Evolutionary conservation across 2,888 invertebrate genomes (phyloP), one percentile per base, ranked within the genome.

Genomic region (Lithophane semibrunnea): DNA sequence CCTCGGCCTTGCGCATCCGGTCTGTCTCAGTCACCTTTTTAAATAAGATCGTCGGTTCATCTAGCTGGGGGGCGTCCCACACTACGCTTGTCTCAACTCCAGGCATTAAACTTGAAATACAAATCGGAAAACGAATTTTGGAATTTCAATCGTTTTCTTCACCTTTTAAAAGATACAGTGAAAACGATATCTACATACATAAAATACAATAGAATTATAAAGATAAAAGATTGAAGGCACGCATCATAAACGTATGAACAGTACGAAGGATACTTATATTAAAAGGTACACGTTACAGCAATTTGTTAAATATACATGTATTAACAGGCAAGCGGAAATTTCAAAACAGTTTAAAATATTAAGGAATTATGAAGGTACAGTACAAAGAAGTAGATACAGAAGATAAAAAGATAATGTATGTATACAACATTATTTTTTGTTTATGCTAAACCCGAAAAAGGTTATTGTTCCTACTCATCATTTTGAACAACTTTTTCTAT

Each of bases 171-270:
- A 1, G 3, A 67, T 52, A 56, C 37, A 58, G 65, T 74, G 68
- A 83, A 69, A 77, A 83, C 42, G 54, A 68, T 68, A 82, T 72
- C 60, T 64, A 12, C 37, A 37, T 58, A 67, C 47, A 73, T 37
- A 65, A 68, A 76, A 70, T 82, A 80, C 72, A 75, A 73, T 84
- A 73, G 65, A 83, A 70, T 80, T 71, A 86, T 75, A 83, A 78
- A 85, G 84, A 77, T 80, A 87, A 80, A 84, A 80, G 86, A 86
- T 83, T 78, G 84, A 92, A 93, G 93, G 92, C 93, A 93, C 93
- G 88, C 88, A 88, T 90, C 65, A 79, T 89, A 88, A 89, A 90
- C 85, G 77, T 90, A 89, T 85, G 61, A 70, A 85, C 68, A 87
- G 65, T 87, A 82, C 44, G 67, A 84, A 86, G 47, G 24, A 73